Evolutionary conservation across 1,140 invertebrate species (phyloP).

Genomic region (Heliconius hermathena): DNA sequence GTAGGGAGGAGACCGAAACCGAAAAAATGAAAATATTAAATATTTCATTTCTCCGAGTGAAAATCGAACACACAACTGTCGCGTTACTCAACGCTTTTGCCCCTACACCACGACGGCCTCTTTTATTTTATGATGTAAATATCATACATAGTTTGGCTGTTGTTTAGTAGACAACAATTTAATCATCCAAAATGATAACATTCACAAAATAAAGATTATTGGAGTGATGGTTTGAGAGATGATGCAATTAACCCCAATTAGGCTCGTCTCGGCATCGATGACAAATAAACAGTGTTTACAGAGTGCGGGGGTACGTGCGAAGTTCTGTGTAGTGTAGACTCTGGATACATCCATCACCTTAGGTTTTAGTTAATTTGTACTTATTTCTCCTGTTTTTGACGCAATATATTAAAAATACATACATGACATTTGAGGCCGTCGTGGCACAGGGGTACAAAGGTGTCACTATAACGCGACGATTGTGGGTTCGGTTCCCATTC

Average conservation of each 20-base stretch:
- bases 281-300: constrained; percentile 27
- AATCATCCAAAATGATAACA: constrained; percentile 17
- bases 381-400: neutral
- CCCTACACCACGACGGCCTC: no score
- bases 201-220: constrained; percentile 24
- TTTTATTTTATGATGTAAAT: neutral
- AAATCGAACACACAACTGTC: no score
- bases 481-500: no score
- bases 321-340: neutral
- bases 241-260: constrained; percentile 35
- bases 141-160: neutral
- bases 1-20: no score
- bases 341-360: neutral
- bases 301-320: neutral
- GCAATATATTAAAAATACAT: no score
- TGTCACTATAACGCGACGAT: no score
- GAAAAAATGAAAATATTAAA: no score
- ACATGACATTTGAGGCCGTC: no score
- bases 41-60: no score
- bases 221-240: constrained; percentile 23
- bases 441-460: no score
- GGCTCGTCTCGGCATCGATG: constrained; percentile 25
- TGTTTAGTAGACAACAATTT: neutral
- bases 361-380: neutral
- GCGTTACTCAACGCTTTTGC: no score